A percentile compares a stretch with the other conserved stretches of the same genome.
Evolutionary conservation across 2,888 invertebrate genomes (phyloP).

Genomic region (Aporophyla lueneburgensis): DNA sequence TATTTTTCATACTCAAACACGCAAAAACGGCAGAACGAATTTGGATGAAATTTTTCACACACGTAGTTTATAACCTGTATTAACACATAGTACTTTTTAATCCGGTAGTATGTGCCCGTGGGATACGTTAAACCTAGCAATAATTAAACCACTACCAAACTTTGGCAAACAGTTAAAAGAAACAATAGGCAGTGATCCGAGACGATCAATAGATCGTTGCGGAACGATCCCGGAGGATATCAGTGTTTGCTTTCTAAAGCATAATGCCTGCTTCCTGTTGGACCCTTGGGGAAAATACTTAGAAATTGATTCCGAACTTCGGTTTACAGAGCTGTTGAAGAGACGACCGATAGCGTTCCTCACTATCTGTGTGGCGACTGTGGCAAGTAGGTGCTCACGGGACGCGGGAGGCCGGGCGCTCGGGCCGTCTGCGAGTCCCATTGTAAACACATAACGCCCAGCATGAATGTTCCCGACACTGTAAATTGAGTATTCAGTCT

Average conservation of each 20-base stretch:
- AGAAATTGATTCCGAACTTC: constrained; percentile 75
- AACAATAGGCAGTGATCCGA: constrained; percentile 47
- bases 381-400: constrained; percentile 74
- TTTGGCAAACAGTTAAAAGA: constrained; percentile 46
- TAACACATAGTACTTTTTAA: no score
- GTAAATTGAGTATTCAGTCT: constrained; percentile 55
- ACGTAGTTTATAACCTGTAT: no score
- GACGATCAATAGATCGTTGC: constrained; percentile 47
- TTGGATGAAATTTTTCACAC: no score
- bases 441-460: constrained; percentile 60
- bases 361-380: constrained; percentile 76
- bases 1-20: no score
- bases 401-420: constrained; percentile 43
- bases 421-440: constrained; percentile 51
- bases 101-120: no score
- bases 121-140: background rate
- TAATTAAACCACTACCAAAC: constrained; percentile 12
- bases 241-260: constrained; percentile 67
- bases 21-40: no score
- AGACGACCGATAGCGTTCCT: constrained; percentile 76
- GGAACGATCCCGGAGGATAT: constrained; percentile 59
- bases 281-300: constrained; percentile 77
- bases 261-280: constrained; percentile 68
- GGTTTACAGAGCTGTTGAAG: constrained; percentile 86
- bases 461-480: constrained; percentile 56